Evolutionary conservation across 64 coral and sea anemone species (phyloP), one percentile per base, ranked within the genome.

Genomic region (Montipora foliosa): DNA sequence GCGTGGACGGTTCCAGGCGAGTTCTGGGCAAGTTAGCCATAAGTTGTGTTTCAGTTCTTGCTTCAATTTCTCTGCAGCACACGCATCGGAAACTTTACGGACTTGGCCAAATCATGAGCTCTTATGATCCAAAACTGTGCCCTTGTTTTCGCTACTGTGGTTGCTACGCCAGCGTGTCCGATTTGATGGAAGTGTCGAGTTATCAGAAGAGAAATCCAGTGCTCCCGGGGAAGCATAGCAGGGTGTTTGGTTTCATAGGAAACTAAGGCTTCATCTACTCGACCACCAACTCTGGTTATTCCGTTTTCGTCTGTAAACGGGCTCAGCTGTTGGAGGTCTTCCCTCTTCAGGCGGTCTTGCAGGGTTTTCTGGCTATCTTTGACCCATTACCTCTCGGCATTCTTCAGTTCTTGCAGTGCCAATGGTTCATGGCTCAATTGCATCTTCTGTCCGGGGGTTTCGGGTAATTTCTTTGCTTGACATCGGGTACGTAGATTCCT

Each of bases 111-210:
- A 45, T 79, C 77, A 67, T 95, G 47, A 24, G 79, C 64, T 78
- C 77, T 83, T 47, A 95, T 44, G 46, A 95, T 87, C 93, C 93
- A 95, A 88, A 55, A 95, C n/a, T 82, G 89, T 20, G 47, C 75
- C 53, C 64, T 89, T 8, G 87, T 69, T 12, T 78, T 93, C 29
- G 83, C 91, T 87, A 55, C 66, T 3, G 75, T 93, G 8, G 91
- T 70, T 53, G 91, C 91, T 17, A 93, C 79, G 15, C 91, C 83
- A 13, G 75, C 19, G 49, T 93, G 91, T 17, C 91, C 82, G 2
- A 66, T 49, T 46, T 93, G 44, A 53, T 93, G 91, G 13, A 48
- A 22, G 49, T 94, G 10, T 29, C 92, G 86, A 13, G 85, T 94
- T 19, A 93, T 93, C 21, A 88, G 76, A 19, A 61, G 47, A 22